Evolutionary conservation across 2,797 vertebrate species (phyloP).

Genomic region (Poeciliopsis gracilis): DNA sequence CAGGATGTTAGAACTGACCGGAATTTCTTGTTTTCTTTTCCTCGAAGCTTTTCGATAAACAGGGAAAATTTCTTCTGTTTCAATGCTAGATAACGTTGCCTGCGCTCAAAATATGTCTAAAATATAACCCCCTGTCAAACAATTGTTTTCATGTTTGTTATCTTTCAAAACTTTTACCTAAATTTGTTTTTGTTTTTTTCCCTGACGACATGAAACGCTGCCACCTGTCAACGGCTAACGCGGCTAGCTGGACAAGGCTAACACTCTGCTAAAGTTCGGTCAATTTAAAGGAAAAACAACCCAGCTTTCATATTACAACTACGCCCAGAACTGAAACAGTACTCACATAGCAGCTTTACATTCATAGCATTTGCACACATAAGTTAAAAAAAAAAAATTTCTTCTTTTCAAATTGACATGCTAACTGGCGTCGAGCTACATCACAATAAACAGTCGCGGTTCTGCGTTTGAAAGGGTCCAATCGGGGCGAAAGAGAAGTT

Average conservation of each 20-base stretch:
- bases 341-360: conserved; percentile 31
- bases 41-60: background rate
- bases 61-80: background rate
- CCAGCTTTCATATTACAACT: rapidly evolving
- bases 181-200: background rate
- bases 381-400: background rate
- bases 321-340: rapidly evolving
- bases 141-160: background rate
- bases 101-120: background rate
- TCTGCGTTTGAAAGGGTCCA: conserved; percentile 71
- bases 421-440: conserved; percentile 3
- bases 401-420: background rate
- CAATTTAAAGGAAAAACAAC: background rate
- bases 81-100: background rate
- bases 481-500: conserved; percentile 9
- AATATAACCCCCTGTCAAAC: background rate
- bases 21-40: background rate
- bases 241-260: background rate
- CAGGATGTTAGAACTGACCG: background rate
- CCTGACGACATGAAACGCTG: background rate
- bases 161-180: background rate
- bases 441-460: conserved; percentile 46
- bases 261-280: background rate
- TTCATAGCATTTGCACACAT: background rate
- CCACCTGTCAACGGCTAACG: conserved; percentile 28